Conservation (phyloP, 2,797 vertebrate genomes). For the Myotis pilosus region DNA sequence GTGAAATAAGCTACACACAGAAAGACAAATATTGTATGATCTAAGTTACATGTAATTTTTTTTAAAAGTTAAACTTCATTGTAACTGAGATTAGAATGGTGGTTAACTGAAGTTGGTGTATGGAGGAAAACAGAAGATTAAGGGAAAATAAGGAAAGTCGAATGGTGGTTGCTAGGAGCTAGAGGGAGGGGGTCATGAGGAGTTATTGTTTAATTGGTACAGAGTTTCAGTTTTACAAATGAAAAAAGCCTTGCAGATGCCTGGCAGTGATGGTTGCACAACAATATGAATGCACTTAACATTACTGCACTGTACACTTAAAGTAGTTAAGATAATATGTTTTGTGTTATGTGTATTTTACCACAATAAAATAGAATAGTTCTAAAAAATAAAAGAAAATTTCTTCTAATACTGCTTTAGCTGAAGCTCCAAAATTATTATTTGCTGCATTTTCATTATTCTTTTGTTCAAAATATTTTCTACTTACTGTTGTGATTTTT, state of each 20-base stretch:
- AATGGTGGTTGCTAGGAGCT: not conserved
- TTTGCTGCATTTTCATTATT: not conserved
- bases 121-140: not conserved
- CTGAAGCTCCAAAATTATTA: not conserved
- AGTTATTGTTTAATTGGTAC: not conserved
- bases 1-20: not conserved
- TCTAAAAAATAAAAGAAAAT: not conserved
- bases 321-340: not conserved
- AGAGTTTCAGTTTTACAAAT: not conserved
- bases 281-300: not conserved
- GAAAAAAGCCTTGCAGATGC: not conserved
- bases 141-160: not conserved
- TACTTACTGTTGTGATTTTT: not conserved
- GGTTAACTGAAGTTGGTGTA: not conserved
- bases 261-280: not conserved
- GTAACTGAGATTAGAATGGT: not conserved
- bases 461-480: conserved; percentile 22
- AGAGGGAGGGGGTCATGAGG: not conserved
- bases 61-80: not conserved
- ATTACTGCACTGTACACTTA: not conserved
- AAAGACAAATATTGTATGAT: not conserved
- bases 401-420: not conserved
- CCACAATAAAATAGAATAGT: not conserved
- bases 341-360: not conserved
- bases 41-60: not conserved